A percentile compares a stretch with the other conserved stretches of the same genome.
phyloP scores from a whole-genome alignment of 2,797 vertebrate species.

The Mycteria americana region DNA sequence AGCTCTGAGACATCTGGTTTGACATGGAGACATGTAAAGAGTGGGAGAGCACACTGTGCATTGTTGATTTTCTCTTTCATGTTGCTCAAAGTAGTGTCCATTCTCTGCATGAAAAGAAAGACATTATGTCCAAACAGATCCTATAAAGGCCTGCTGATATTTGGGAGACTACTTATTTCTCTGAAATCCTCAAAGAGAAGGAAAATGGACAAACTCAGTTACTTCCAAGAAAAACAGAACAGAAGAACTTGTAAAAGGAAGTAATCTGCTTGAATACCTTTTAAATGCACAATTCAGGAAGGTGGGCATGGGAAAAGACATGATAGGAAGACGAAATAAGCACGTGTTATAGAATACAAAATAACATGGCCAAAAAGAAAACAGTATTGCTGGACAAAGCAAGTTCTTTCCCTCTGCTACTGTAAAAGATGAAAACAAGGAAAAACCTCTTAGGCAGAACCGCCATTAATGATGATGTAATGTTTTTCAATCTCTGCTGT shows the following conservation, averaged over 20 bases:
- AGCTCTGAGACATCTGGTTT: constrained; percentile 98
- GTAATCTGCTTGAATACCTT: neutral
- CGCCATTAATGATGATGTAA: neutral
- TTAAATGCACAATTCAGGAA: neutral
- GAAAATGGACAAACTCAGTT: neutral
- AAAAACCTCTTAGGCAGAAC: neutral
- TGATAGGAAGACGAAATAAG: neutral
- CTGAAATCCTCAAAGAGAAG: neutral
- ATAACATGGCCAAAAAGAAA: neutral
- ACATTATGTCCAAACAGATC: neutral
- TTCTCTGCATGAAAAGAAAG: constrained; percentile 81
- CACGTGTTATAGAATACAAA: neutral
- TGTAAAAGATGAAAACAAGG: neutral
- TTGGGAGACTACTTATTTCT: neutral
- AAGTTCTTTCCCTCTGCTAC: neutral
- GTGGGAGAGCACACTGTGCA: constrained; percentile 88
- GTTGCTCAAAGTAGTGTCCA: constrained; percentile 87
- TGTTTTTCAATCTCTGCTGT: neutral
- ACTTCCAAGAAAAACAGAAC: neutral
- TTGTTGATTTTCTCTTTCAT: constrained; percentile 87
- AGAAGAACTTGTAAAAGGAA: neutral
- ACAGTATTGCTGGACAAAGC: neutral
- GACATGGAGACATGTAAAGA: constrained; percentile 97
- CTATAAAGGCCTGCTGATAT: neutral
- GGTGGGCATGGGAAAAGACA: neutral